A percentile compares a stretch with the other conserved stretches of the same genome.
Evolutionary conservation across 1,140 invertebrate genomes (phyloP).

Genomic region (Pectinophora gossypiella): DNA sequence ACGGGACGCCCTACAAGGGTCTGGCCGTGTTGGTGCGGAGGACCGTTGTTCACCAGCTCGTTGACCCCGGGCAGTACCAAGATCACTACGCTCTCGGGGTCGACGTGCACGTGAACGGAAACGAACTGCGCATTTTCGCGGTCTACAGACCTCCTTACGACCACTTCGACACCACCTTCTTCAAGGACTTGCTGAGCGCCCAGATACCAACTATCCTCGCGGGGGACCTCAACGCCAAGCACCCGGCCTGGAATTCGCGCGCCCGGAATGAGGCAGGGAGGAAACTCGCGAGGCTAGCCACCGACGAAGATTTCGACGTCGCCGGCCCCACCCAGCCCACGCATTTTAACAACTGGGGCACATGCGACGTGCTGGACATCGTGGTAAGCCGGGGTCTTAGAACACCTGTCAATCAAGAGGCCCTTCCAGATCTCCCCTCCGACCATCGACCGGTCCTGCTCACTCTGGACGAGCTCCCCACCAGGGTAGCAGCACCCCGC

Average conservation of each 20-base stretch:
- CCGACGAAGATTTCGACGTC: constrained; percentile 12
- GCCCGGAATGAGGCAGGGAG: too few relatives aligned
- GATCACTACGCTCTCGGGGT: neutral
- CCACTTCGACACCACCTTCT: neutral
- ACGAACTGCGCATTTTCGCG: neutral
- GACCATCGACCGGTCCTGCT: neutral
- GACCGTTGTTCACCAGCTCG: neutral
- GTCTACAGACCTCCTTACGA: neutral
- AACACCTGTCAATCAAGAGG: neutral
- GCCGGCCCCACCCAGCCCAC: constrained; percentile 1
- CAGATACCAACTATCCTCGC: constrained; percentile 10
- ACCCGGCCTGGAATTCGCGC: constrained; percentile 22
- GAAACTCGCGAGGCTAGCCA: neutral
- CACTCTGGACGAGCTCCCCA: neutral
- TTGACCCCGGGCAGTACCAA: neutral
- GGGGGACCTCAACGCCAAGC: constrained; percentile 26
- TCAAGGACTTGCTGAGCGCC: constrained; percentile 11
- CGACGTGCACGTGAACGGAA: neutral
- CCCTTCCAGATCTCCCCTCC: neutral
- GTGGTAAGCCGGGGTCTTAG: neutral
- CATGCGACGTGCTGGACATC: neutral
- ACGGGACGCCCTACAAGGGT: neutral
- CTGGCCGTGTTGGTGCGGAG: neutral
- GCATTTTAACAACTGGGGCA: neutral
- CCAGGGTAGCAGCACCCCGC: neutral